A percentile compares a stretch with the other conserved stretches of the same genome.
These are phyloP conservation scores for Drosophila anomalata DNA, from an alignment of 2,888 invertebrate genomes.

Conservation along the genomic window DNA sequence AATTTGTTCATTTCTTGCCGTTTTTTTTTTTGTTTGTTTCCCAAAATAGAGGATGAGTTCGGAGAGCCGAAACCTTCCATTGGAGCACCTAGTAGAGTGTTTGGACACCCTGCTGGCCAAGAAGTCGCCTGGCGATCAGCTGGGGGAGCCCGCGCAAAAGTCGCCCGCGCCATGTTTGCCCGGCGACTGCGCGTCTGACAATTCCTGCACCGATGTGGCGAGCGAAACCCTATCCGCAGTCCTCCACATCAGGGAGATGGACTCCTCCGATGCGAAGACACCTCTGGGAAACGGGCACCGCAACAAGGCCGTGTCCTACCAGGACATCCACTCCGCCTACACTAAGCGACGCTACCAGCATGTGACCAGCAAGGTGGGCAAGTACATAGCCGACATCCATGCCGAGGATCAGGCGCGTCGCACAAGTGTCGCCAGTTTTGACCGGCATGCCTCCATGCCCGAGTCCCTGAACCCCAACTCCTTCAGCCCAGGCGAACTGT, in stretches of 20 bases:
- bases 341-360: slow-evolving; percentile 80
- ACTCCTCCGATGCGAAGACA: background rate
- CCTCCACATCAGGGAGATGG: background rate
- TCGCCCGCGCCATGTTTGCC: slow-evolving; percentile 51
- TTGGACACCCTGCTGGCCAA: slow-evolving; percentile 42
- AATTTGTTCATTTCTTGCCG: background rate
- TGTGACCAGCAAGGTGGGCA: slow-evolving; percentile 80
- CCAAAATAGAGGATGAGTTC: slow-evolving; percentile 71
- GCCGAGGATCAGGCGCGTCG: slow-evolving; percentile 67
- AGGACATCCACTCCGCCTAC: slow-evolving; percentile 81
- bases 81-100: slow-evolving; percentile 65
- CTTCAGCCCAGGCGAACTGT: slow-evolving; percentile 63
- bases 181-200: slow-evolving; percentile 50
- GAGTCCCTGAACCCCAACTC: slow-evolving; percentile 61
- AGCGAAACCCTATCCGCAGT: slow-evolving; percentile 50
- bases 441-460: slow-evolving; percentile 77
- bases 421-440: slow-evolving; percentile 5
- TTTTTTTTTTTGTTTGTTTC: slow-evolving; percentile 2
- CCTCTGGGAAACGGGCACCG: slow-evolving; percentile 27
- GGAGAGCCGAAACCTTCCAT: slow-evolving; percentile 81
- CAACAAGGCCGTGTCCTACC: slow-evolving; percentile 71
- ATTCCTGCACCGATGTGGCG: slow-evolving; percentile 56
- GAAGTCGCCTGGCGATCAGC: slow-evolving; percentile 22
- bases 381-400: slow-evolving; percentile 80
- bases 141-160: slow-evolving; percentile 28